Evolutionary conservation across 2,113 vertebrate species (phyloP).

Genomic region (Melanerpes aurifrons): DNA sequence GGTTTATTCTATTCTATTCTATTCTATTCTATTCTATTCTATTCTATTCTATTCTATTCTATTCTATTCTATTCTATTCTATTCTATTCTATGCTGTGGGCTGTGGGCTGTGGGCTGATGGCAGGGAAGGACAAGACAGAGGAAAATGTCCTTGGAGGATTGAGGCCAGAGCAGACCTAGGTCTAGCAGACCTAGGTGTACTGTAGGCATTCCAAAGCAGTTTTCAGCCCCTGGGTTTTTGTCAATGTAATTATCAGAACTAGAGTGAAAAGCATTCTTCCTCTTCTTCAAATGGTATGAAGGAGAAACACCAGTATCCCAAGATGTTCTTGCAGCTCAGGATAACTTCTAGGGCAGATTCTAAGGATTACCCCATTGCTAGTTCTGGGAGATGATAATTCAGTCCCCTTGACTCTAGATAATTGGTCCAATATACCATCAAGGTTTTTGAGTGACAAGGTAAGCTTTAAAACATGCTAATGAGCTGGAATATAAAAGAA

Average conservation of each 20-base stretch:
- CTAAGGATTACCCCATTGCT: not conserved
- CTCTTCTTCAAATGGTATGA: not conserved
- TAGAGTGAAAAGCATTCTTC: not conserved
- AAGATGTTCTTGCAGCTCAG: not conserved
- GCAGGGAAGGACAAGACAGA: not conserved
- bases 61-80: too few relatives aligned
- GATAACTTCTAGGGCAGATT: not conserved
- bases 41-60: too few relatives aligned
- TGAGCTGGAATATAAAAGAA: not conserved
- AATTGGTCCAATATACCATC: not conserved
- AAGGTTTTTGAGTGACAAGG: not conserved
- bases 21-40: too few relatives aligned
- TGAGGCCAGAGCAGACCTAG: not conserved
- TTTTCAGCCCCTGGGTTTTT: not conserved
- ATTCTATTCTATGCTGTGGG: too few relatives aligned
- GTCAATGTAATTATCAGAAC: not conserved
- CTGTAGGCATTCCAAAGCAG: not conserved
- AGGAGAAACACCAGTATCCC: not conserved
- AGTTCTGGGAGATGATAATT: not conserved
- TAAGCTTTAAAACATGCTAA: not conserved
- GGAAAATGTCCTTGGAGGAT: not conserved
- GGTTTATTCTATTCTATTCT: too few relatives aligned
- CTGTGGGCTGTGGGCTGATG: not conserved
- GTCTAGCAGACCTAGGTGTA: too few relatives aligned
- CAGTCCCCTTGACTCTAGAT: not conserved